A percentile compares a stretch with the other conserved stretches of the same genome.
Evolutionary conservation across 2,888 invertebrate species (phyloP).

Genomic region (Tineola bisselliella): DNA sequence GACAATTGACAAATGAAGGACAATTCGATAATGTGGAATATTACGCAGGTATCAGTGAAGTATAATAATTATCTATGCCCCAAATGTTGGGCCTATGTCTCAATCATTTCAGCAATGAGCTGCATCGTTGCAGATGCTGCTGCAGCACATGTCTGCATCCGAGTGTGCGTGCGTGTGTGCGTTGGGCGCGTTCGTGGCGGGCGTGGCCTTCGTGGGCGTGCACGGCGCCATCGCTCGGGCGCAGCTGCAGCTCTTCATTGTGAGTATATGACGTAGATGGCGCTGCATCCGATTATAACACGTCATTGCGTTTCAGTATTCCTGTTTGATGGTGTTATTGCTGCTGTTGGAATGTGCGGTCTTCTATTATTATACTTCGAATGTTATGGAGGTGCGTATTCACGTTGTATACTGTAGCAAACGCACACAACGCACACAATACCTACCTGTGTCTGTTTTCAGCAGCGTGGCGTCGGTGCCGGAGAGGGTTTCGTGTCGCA

Average conservation of each 20-base stretch:
- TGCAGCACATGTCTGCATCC: not conserved
- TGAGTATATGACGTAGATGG: not conserved
- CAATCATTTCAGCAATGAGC: too few species aligned
- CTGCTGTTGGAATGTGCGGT: conserved; percentile 48
- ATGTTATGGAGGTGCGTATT: conserved; percentile 18
- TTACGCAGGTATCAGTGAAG: too few species aligned
- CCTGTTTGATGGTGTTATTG: conserved; percentile 37
- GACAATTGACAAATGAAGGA: too few species aligned
- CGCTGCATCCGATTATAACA: not conserved
- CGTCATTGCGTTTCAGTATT: conserved; percentile 37
- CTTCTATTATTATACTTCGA: conserved; percentile 43
- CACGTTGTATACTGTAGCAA: too few species aligned
- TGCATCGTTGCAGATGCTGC: not conserved
- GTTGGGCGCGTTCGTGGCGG: not conserved
- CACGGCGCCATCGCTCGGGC: not conserved
- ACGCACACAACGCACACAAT: too few species aligned
- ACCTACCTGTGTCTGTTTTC: conserved; percentile 16
- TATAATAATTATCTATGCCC: too few species aligned
- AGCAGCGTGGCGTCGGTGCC: conserved; percentile 38
- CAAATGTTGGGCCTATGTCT: too few species aligned
- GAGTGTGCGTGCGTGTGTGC: not conserved
- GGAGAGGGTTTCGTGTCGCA: conserved; percentile 36
- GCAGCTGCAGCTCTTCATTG: not conserved
- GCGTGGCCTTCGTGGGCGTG: not conserved
- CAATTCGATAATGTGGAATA: too few species aligned